phyloP scores from a whole-genome alignment of 2,113 vertebrate species.

The Cephalopholis sonnerati region DNA sequence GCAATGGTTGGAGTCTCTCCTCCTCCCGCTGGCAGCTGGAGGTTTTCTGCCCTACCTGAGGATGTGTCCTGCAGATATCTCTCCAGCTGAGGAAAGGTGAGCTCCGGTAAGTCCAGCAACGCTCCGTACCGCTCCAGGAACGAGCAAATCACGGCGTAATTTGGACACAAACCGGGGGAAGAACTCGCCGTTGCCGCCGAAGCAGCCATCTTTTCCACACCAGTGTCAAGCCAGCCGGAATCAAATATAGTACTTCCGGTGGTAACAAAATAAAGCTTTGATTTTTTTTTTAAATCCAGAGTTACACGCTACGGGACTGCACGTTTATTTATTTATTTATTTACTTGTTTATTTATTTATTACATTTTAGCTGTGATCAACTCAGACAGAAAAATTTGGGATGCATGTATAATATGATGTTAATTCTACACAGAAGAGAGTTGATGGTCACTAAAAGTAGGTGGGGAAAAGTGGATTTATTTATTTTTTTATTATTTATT shows the following conservation, averaged over 20 bases:
- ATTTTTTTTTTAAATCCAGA: no score
- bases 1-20: conserved; percentile 74
- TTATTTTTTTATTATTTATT: no score
- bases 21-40: conserved; percentile 43
- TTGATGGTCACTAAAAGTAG: no score
- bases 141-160: conserved; percentile 96
- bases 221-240: conserved; percentile 68
- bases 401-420: no score
- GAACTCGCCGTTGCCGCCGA: conserved; percentile 86
- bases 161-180: conserved; percentile 90
- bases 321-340: no score
- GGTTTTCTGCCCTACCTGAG: conserved; percentile 83
- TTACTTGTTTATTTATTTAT: no score
- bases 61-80: conserved; percentile 90
- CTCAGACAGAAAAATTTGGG: no score
- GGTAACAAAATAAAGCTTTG: conserved; percentile 63
- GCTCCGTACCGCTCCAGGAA: conserved; percentile 95
- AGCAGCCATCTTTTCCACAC: conserved; percentile 89
- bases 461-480: no score
- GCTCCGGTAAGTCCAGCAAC: conserved; percentile 91
- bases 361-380: no score
- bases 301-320: no score
- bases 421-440: no score
- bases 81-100: conserved; percentile 95
- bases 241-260: conserved; percentile 50